Evolutionary conservation across 2,888 invertebrate species (phyloP).

Genomic region (Blera fallax): DNA sequence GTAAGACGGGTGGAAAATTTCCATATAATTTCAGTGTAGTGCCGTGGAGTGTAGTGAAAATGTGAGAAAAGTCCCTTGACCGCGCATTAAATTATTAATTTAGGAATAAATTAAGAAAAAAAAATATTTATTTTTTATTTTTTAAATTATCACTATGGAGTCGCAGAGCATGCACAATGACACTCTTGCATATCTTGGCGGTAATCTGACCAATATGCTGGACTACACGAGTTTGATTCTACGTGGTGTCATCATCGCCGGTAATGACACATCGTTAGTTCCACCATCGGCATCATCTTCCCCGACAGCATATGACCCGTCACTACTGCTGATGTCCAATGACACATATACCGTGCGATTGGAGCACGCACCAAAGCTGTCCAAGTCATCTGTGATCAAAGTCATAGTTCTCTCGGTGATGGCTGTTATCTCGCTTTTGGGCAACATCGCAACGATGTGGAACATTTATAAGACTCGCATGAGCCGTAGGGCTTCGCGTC

Average conservation of each 20-base stretch:
- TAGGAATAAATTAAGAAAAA: background rate
- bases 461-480: constrained; percentile 87
- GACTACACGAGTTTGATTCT: constrained; percentile 41
- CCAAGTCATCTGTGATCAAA: constrained; percentile 85
- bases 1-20: constrained; percentile 9
- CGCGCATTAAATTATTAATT: background rate
- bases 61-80: constrained; percentile 17
- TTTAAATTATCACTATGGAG: constrained; percentile 10
- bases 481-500: constrained; percentile 83
- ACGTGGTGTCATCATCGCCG: background rate
- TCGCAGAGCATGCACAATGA: constrained; percentile 18
- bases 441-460: constrained; percentile 89
- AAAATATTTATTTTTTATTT: background rate
- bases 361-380: constrained; percentile 87
- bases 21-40: constrained; percentile 20
- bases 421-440: constrained; percentile 88
- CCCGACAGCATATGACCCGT: constrained; percentile 6
- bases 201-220: constrained; percentile 44
- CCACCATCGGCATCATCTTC: constrained; percentile 6
- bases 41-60: constrained; percentile 13
- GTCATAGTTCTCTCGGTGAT: constrained; percentile 87
- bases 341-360: constrained; percentile 75
- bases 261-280: constrained; percentile 20
- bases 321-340: constrained; percentile 32
- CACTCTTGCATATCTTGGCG: constrained; percentile 3